Conservation (phyloP, 1,140 invertebrate genomes). For the Adoxophyes honmai region DNA sequence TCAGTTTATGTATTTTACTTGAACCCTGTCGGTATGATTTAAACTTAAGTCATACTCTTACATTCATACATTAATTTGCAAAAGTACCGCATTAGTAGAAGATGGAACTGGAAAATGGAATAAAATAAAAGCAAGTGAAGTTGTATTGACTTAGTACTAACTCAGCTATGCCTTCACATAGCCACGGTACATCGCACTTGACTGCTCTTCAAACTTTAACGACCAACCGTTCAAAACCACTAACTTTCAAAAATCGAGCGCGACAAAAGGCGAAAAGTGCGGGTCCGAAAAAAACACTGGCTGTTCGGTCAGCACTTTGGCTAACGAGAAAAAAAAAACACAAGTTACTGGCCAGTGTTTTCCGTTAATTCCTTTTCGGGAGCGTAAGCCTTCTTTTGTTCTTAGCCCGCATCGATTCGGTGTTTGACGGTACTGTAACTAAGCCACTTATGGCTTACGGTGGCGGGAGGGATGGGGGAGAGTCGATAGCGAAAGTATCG, state of each 20-base stretch:
- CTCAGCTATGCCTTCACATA: no score
- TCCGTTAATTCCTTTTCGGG: constrained; percentile 50
- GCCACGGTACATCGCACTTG: no score
- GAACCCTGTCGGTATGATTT: no score
- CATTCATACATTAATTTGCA: no score
- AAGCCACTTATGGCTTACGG: constrained; percentile 51
- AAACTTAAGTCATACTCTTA: no score
- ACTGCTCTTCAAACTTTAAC: no score
- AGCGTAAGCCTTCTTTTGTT: constrained; percentile 53
- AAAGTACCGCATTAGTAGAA: no score
- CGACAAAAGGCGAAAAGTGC: not conserved
- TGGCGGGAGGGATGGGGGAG: constrained; percentile 23
- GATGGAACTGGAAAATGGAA: no score
- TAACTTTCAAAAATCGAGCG: constrained; percentile 2
- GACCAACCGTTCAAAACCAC: not conserved
- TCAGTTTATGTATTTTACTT: no score
- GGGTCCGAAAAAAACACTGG: not conserved
- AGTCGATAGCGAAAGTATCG: not conserved
- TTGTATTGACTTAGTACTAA: no score
- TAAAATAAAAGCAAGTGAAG: no score
- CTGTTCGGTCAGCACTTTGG: constrained; percentile 12
- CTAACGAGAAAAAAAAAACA: constrained; percentile 9
- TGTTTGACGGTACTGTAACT: constrained; percentile 51
- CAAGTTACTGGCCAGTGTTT: constrained; percentile 8
- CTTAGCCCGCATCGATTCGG: constrained; percentile 49